Base-by-base conservation (phyloP, 2,113 vertebrate species). In the Nannospalax galili region DNA sequence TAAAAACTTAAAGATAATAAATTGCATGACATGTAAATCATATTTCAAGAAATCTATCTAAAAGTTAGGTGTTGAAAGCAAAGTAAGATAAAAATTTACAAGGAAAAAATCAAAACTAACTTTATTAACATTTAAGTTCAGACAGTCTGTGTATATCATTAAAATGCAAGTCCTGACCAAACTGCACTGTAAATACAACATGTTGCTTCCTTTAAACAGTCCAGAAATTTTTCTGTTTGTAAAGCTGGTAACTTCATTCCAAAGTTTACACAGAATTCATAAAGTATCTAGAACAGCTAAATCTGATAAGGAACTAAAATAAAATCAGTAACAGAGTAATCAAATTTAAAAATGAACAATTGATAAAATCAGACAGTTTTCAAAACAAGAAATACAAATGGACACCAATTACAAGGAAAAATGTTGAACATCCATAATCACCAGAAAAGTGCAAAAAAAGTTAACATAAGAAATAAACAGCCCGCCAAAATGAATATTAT, bases 11-110 rank as follows among this genome's bases (percentile, higher is more conserved):
- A 52, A 52, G 48, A 52, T 6, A 52, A 11, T 52, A 52, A 52
- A 52, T 11, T 77, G 20, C 60, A 20, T 58, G 82, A 56, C 19
- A 75, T 52, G 14, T 81, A 56, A 91, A 80, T 80, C 24, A 40
- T 81, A 52, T 69, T 70, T 85, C 70, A 86, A 70, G 24, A 88
- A 93, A 91, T 40, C 17, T 89, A 48, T 52, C 86, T 87, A 89
- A 92, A 86, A 84, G 56, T 52, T 88, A 79, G 35, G 10, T 70
- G 93, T 84, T 52, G 48, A 70, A 93, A 90, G 86, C 0, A 87
- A 78, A 14, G 12, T 52, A 77, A 84, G 60, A 75, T 14, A 52
- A 64, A 86, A 67, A 45, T 35, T 69, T n/a, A n/a, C n/a, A n/a
- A n/a, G n/a, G n/a, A n/a, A n/a, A n/a, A n/a, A 91, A 60, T 26